Conservation (phyloP, 2,888 invertebrate genomes). For the Strigamia maritima region DNA sequence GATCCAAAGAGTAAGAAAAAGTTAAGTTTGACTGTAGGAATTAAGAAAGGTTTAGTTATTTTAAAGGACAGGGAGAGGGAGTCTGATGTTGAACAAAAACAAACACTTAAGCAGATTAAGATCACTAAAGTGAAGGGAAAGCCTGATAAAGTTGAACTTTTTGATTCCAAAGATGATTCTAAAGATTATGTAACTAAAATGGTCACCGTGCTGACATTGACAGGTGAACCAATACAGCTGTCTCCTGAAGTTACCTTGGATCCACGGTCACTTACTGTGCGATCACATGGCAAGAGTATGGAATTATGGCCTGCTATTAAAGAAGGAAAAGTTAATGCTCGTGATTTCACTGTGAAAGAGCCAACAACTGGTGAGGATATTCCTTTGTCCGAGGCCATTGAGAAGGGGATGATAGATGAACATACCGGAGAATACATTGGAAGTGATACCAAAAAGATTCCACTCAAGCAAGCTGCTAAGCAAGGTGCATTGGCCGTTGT, state of each 20-base stretch:
- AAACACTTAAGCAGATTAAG: constrained; percentile 58
- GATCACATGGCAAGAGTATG: constrained; percentile 59
- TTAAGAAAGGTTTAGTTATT: constrained; percentile 63
- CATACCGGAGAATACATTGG: constrained; percentile 65
- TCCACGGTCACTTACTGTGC: constrained; percentile 70
- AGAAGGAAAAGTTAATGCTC: constrained; percentile 67
- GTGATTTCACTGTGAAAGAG: constrained; percentile 68
- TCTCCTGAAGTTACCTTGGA: constrained; percentile 72
- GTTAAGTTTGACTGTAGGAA: constrained; percentile 72
- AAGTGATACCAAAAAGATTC: constrained; percentile 59
- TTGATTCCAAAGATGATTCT: constrained; percentile 52
- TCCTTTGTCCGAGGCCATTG: constrained; percentile 75
- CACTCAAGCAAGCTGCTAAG: constrained; percentile 71
- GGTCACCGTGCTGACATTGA: constrained; percentile 56
- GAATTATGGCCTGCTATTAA: constrained; percentile 73
- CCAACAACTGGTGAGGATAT: constrained; percentile 76
- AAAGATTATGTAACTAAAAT: constrained; percentile 8
- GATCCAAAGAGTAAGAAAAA: constrained; percentile 51
- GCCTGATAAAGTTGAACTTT: constrained; percentile 70
- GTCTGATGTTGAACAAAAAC: constrained; percentile 42
- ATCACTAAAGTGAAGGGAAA: constrained; percentile 69
- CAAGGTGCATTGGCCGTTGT: constrained; percentile 80
- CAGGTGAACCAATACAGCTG: constrained; percentile 68
- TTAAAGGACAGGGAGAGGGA: constrained; percentile 54
- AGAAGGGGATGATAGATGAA: constrained; percentile 73